A percentile compares a stretch with the other conserved stretches of the same genome.
These are phyloP conservation scores for Octopus sinensis DNA, from an alignment of 1,140 invertebrate species.

Conservation along the genomic window DNA sequence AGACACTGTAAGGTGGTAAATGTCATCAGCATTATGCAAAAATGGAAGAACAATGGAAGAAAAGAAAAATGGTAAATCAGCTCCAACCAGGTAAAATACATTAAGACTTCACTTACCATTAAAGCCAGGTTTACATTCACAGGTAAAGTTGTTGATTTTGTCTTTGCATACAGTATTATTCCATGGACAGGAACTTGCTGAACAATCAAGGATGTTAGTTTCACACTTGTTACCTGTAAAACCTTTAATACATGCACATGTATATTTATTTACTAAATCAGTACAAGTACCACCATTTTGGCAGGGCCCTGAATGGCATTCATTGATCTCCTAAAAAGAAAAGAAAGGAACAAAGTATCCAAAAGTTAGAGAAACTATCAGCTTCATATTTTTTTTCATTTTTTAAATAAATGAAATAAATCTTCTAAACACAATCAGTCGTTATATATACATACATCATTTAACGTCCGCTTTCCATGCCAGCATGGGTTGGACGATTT, in stretches of 20 bases:
- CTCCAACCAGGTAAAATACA: no score
- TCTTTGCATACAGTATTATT: constrained; percentile 34
- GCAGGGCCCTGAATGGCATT: constrained; percentile 63
- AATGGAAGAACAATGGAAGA: no score
- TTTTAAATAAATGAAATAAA: no score
- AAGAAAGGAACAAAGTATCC: neutral
- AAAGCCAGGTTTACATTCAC: constrained; percentile 44
- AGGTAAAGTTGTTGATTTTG: constrained; percentile 35
- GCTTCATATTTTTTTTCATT: no score
- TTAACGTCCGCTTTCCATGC: no score
- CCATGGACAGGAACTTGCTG: constrained; percentile 65
- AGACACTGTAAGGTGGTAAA: no score
- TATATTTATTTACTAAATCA: constrained; percentile 66
- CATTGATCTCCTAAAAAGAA: constrained; percentile 5
- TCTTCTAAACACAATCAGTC: no score
- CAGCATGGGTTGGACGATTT: no score
- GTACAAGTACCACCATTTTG: constrained; percentile 69
- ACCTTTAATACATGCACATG: constrained; percentile 67
- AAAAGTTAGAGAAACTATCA: no score
- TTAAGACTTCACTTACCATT: constrained; percentile 27
- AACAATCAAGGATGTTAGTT: constrained; percentile 65
- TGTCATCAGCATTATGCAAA: no score
- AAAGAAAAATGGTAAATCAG: no score
- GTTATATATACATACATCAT: no score
- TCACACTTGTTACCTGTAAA: constrained; percentile 66